A percentile compares a stretch with the other conserved stretches of the same genome.
Conservation (phyloP, 2,797 vertebrate genomes). For the Calcarius lapponicus region DNA sequence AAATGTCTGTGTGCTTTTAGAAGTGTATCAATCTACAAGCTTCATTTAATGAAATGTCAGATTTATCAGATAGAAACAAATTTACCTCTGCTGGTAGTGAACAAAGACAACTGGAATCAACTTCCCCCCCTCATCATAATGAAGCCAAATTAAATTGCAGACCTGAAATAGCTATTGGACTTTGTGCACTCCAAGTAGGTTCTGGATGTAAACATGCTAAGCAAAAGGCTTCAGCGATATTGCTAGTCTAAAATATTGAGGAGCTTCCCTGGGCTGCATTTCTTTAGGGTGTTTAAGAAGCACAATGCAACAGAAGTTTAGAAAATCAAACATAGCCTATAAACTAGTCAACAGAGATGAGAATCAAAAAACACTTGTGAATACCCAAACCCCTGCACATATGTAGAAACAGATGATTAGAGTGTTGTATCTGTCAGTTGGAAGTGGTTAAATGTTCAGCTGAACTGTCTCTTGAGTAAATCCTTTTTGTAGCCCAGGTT, state of each 20-base stretch:
- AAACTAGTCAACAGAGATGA: neutral
- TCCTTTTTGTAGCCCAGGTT: neutral
- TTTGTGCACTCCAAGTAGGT: neutral
- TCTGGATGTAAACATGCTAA: neutral
- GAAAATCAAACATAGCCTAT: neutral
- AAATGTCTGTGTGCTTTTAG: neutral
- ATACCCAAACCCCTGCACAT: slow-evolving; percentile 30
- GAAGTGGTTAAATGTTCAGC: neutral
- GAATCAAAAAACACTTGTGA: slow-evolving; percentile 34
- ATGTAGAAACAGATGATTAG: slow-evolving; percentile 50
- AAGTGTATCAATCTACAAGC: neutral
- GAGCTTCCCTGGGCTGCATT: neutral
- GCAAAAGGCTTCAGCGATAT: neutral
- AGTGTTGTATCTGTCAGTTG: neutral
- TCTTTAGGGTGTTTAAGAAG: neutral
- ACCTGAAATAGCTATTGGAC: neutral
- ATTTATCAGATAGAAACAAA: neutral
- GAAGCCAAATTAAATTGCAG: neutral
- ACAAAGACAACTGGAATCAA: neutral
- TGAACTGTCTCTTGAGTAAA: slow-evolving; percentile 24
- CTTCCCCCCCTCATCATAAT: neutral
- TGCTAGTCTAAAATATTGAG: neutral
- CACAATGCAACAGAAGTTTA: neutral
- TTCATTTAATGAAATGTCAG: neutral
- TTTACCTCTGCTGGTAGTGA: neutral